phyloP scores from a whole-genome alignment of 2,888 invertebrate species.

The Caprella mutica region DNA sequence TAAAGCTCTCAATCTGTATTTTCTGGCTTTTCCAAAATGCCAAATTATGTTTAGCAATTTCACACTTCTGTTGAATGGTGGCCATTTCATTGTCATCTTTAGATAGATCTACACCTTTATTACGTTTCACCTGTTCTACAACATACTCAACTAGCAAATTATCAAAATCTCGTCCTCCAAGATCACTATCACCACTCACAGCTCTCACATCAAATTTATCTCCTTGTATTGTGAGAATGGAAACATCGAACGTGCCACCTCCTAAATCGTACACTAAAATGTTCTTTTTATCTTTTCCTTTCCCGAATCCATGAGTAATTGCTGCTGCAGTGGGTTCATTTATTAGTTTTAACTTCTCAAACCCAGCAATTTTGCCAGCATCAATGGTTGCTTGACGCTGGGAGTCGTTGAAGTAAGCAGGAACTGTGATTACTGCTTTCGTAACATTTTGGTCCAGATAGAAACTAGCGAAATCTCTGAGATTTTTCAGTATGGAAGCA shows the following conservation, averaged over 20 bases:
- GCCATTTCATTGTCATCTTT: not conserved
- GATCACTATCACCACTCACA: not conserved
- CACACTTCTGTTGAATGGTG: not conserved
- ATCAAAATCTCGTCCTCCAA: slow-evolving; percentile 3
- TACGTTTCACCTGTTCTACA: not conserved
- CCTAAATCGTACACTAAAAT: slow-evolving; percentile 1
- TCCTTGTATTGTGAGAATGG: not conserved
- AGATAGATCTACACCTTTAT: not conserved
- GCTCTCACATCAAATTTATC: not conserved
- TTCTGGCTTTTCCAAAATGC: not conserved
- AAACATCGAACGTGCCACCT: slow-evolving; percentile 4
- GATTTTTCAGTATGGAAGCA: not conserved
- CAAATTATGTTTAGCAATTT: not conserved
- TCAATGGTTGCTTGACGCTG: slow-evolving; percentile 1
- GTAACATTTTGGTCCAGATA: not conserved
- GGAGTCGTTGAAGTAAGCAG: slow-evolving; percentile 3
- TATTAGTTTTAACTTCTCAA: not conserved
- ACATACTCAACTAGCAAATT: not conserved
- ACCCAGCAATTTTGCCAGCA: not conserved
- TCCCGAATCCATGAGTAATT: not conserved
- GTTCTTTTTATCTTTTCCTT: not conserved
- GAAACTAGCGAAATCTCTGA: not conserved
- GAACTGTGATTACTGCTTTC: slow-evolving; percentile 6
- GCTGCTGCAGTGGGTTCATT: not conserved
- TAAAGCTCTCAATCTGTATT: not conserved